Conservation (phyloP, 2,113 vertebrate species). For the Heterotis niloticus region DNA sequence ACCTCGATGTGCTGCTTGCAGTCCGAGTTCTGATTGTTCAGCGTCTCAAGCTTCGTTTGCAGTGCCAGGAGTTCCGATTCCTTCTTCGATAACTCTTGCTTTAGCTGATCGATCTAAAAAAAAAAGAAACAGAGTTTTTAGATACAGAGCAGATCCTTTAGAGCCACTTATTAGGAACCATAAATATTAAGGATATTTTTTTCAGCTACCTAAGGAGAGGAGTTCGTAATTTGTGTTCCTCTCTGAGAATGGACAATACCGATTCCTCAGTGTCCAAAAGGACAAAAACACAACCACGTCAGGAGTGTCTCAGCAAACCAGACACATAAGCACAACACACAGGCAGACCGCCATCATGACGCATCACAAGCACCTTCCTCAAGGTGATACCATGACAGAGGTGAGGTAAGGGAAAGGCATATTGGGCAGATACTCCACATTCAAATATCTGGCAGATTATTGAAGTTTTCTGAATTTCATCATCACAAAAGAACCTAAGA, state of each 20-base stretch:
- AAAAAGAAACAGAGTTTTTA: neutral
- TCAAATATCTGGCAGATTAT: constrained; percentile 33
- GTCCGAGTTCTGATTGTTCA: constrained; percentile 99
- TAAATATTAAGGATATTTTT: neutral
- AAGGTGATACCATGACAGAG: neutral
- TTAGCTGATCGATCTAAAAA: constrained; percentile 91
- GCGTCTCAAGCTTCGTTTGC: constrained; percentile 98
- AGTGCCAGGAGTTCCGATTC: constrained; percentile 97
- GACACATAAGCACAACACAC: constrained; percentile 24
- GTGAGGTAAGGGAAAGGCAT: neutral
- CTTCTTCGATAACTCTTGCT: constrained; percentile 97
- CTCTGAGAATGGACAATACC: neutral
- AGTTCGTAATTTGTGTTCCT: constrained; percentile 17
- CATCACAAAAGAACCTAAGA: neutral
- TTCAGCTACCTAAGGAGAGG: neutral
- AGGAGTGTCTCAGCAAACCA: neutral
- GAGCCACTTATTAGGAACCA: no score
- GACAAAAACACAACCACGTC: neutral
- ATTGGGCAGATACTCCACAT: constrained; percentile 8
- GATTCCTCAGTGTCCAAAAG: neutral
- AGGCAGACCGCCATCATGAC: constrained; percentile 8
- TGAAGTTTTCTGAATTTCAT: neutral
- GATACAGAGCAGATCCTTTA: neutral
- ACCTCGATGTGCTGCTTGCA: constrained; percentile 99
- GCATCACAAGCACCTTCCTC: neutral